Evolutionary conservation across 2,888 invertebrate genomes (phyloP), one percentile per base, ranked within the genome.

Genomic region (Callyntrura sp.): DNA sequence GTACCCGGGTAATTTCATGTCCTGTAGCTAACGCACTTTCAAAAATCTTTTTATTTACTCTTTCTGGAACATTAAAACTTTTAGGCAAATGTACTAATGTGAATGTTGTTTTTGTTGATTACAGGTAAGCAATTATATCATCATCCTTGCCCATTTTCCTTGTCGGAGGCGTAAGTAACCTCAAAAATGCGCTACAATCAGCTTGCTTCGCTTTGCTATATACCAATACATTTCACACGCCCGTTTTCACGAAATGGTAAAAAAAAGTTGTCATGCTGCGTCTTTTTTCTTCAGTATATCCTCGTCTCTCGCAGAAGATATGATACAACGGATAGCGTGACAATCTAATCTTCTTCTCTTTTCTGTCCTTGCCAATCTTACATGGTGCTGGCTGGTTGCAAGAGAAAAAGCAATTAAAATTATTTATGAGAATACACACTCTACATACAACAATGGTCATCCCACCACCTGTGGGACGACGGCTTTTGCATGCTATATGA

Each of bases 401-500:
- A 17, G 62, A 9, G n/a, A n/a, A 55, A 45, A 70, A 73, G 84
- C 84, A 84, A 84, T 84, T 84, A 84, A 84, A 84, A 84, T 84
- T 84, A 84, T 84, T 84, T 84, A 84, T 73, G 70, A 84, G 28
- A 70, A 57, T 51, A 73, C n/a, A n/a, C n/a, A n/a, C n/a, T n/a
- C n/a, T n/a, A n/a, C n/a, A n/a, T n/a, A n/a, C n/a, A n/a, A n/a
- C n/a, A n/a, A n/a, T n/a, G n/a, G n/a, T n/a, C n/a, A n/a, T n/a
- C n/a, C n/a, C n/a, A n/a, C n/a, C n/a, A n/a, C n/a, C n/a, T n/a
- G n/a, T n/a, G n/a, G n/a, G n/a, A n/a, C n/a, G n/a, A n/a, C n/a
- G n/a, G n/a, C n/a, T n/a, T n/a, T n/a, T n/a, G n/a, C n/a, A n/a
- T n/a, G n/a, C n/a, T n/a, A n/a, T n/a, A n/a, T n/a, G n/a, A n/a